Conservation (phyloP, 2,113 vertebrate species). For the Xerus inauris region DNA sequence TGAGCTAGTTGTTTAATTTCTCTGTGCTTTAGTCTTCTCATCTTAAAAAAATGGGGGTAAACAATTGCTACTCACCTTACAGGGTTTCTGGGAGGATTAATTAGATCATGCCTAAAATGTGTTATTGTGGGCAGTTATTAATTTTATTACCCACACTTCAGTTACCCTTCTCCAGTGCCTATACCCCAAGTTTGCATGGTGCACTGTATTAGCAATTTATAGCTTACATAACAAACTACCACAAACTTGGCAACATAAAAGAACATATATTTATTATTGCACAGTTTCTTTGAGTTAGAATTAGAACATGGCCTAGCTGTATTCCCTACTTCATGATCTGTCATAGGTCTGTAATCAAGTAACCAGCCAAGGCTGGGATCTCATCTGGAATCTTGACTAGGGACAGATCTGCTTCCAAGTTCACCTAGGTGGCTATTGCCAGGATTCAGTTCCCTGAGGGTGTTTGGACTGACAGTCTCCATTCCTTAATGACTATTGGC, state of each 20-base stretch:
- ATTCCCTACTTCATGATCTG: neutral
- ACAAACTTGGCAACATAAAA: neutral
- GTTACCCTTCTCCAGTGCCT: neutral
- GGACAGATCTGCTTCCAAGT: constrained; percentile 4
- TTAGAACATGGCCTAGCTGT: neutral
- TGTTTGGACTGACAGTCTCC: neutral
- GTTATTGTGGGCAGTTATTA: neutral
- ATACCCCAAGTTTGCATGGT: neutral
- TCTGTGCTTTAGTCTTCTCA: neutral
- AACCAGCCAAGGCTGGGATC: neutral
- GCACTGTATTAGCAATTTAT: neutral
- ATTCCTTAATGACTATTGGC: neutral
- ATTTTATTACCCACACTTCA: neutral
- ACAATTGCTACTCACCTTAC: neutral
- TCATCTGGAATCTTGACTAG: constrained; percentile 10
- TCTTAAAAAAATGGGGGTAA: neutral
- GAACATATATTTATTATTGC: neutral
- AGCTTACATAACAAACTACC: neutral
- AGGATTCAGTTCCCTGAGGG: neutral
- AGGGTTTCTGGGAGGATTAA: neutral
- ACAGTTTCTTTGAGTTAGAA: neutral
- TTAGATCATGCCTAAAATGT: neutral
- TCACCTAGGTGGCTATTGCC: neutral
- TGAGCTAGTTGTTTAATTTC: neutral
- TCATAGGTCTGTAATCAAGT: neutral